Evolutionary conservation across 2,888 invertebrate species (phyloP), one percentile per base, ranked within the genome.

Genomic region (Sepioteuthis lessoniana): DNA sequence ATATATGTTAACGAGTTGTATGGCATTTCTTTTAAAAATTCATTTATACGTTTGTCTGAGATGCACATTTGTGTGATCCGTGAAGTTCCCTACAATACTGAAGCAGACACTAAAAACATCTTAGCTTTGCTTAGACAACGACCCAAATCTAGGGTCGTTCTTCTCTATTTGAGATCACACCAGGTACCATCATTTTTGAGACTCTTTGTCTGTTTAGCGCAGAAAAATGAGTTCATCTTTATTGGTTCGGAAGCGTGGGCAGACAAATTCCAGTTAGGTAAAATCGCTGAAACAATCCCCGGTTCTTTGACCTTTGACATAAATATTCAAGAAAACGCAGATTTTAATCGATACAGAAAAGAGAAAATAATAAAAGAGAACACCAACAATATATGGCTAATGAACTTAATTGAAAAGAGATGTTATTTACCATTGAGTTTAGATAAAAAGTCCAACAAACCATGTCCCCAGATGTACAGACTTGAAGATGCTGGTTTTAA

Each of bases 51-150:
- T 42, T 7, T 31, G 38, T 28, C 42, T 4, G 38, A 91, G 21
- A 91, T 4, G 46, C n/a, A 91, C 13, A 91, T 91, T n/a, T 91
- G 91, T 38, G 91, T 91, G 91, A 91, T 91, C 3, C 91, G 42
- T 38, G 28, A 7, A 28, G 3, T 91, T 16, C 91, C 91, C 91
- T 42, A 91, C n/a, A 19, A 37, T 38, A n/a, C 10, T 19, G 21
- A 19, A 38, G 28, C 13, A 19, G n/a, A 47, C 38, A 0, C n/a
- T 31, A 38, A 13, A 38, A 21, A 13, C 13, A 91, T 91, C 10
- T 37, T 91, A 47, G 13, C 19, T 3, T 16, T 4, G 21, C 0
- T 91, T 2, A 91, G 42, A n/a, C 42, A 91, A 47, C 38, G 42
- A 31, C 91, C 91, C 38, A 28, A 42, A 38, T 38, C 91, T 46